These are phyloP conservation scores for Platerodrilus igneus DNA, from an alignment of 2,888 invertebrate species.

Conservation along the genomic window DNA sequence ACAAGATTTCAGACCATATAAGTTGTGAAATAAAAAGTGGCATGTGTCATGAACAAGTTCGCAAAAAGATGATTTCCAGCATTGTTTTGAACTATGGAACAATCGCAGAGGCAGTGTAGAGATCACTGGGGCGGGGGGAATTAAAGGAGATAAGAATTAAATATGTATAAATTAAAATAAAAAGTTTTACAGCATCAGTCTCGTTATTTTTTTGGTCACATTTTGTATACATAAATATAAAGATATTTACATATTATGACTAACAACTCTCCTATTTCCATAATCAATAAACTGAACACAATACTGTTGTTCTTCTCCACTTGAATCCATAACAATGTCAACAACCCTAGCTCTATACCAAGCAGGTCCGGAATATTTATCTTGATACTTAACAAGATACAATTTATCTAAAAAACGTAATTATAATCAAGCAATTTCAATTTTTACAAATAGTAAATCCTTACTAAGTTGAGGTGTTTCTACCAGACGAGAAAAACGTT, in stretches of 20 bases:
- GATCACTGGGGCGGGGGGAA: too few species aligned
- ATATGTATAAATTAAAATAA: too few species aligned
- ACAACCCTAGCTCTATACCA: conserved; percentile 66
- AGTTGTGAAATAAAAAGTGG: too few species aligned
- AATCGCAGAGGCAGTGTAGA: too few species aligned
- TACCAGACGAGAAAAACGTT: conserved; percentile 26
- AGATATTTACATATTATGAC: conserved; percentile 50
- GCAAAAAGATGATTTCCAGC: too few species aligned
- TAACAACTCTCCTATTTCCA: conserved; percentile 53
- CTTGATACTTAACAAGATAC: conserved; percentile 57
- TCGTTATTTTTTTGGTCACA: too few species aligned
- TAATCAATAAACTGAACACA: conserved; percentile 62
- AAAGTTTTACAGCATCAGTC: too few species aligned
- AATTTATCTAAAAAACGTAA: conserved; percentile 51
- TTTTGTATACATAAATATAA: background rate
- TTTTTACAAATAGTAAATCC: too few species aligned
- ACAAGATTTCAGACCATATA: too few species aligned
- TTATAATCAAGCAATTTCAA: conserved; percentile 4
- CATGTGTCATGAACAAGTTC: too few species aligned
- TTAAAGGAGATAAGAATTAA: too few species aligned
- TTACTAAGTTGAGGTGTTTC: conserved; percentile 33
- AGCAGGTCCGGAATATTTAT: conserved; percentile 50
- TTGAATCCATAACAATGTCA: conserved; percentile 32
- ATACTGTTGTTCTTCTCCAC: conserved; percentile 43
- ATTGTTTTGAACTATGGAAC: too few species aligned